A percentile compares a stretch with the other conserved stretches of the same genome.
Evolutionary conservation across 2,797 vertebrate genomes (phyloP).

Genomic region (Anguilla megastoma): DNA sequence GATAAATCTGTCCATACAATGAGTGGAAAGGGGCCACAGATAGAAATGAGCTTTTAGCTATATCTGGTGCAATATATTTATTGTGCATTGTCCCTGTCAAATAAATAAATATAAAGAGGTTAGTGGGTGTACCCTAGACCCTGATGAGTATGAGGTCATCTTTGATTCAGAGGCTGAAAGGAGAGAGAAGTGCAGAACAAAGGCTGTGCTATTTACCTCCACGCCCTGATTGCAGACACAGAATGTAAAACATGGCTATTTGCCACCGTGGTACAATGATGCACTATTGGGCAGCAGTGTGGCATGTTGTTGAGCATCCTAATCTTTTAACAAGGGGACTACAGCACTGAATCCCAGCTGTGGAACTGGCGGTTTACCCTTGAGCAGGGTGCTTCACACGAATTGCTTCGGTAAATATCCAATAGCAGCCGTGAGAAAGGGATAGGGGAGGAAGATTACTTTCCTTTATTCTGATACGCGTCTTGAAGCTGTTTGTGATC

Average conservation of each 20-base stretch:
- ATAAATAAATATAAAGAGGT: background rate
- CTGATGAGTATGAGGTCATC: background rate
- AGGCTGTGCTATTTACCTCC: background rate
- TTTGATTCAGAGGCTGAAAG: background rate
- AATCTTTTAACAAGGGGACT: background rate
- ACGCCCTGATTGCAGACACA: background rate
- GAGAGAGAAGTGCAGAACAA: background rate
- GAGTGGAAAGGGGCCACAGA: background rate
- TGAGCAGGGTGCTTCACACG: background rate
- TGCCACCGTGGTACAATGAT: background rate
- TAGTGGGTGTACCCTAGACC: constrained; percentile 3
- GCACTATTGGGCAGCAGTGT: background rate
- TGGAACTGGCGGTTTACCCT: background rate
- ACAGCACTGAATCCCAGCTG: background rate
- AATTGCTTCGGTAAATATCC: background rate
- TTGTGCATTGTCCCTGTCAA: too few species aligned
- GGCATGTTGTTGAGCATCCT: background rate
- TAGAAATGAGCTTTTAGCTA: too few species aligned
- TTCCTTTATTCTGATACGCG: background rate
- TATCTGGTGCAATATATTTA: too few species aligned
- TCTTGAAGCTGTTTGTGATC: background rate
- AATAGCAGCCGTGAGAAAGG: background rate
- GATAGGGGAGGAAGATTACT: background rate
- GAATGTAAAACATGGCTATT: background rate
- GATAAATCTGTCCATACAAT: constrained; percentile 19